phyloP scores from a whole-genome alignment of 2,113 vertebrate genomes.

The Onychostruthus taczanowskii region DNA sequence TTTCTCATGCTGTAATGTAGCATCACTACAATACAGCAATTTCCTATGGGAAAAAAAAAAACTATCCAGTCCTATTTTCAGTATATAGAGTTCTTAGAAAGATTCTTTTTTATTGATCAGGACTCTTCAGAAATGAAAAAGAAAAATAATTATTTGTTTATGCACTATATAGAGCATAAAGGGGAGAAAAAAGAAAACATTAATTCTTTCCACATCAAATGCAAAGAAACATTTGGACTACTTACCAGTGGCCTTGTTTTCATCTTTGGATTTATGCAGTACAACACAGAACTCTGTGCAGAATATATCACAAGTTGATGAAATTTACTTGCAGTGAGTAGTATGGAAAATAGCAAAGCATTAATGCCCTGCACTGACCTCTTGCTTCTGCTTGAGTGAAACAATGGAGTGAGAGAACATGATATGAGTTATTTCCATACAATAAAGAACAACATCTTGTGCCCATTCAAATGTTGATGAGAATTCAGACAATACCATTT shows the following conservation, averaged over 20 bases:
- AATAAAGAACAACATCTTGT: background rate
- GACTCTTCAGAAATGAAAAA: background rate
- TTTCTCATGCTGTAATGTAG: background rate
- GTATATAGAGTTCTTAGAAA: background rate
- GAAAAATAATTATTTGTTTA: background rate
- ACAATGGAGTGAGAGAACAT: background rate
- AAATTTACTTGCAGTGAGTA: background rate
- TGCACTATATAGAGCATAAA: background rate
- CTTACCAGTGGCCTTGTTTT: background rate
- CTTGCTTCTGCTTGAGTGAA: background rate
- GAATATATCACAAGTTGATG: background rate
- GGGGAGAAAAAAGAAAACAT: background rate
- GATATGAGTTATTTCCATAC: background rate
- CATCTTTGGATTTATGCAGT: background rate
- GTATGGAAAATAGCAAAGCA: background rate
- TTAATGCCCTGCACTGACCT: background rate
- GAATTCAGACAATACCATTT: background rate
- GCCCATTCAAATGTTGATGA: background rate
- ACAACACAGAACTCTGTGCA: background rate
- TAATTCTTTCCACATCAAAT: background rate
- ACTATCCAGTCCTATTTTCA: background rate
- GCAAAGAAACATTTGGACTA: background rate
- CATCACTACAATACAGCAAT: background rate
- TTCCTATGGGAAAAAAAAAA: background rate
- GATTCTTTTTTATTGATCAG: background rate